phyloP scores from a whole-genome alignment of 2,797 vertebrate species.

The Neopelma chrysocephalum region DNA sequence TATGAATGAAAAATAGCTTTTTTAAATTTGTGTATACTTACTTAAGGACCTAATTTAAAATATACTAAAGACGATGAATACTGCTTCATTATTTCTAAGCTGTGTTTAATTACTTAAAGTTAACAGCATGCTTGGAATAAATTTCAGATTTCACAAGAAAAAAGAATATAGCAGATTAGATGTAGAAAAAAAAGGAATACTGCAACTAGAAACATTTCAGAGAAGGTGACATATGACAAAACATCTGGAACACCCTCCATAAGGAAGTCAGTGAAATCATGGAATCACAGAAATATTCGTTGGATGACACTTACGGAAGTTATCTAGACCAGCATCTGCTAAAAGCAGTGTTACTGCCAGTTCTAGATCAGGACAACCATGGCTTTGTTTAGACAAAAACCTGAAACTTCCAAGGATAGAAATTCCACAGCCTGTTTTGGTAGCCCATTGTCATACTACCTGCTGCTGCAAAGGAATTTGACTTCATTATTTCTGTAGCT shows the following conservation, averaged over 20 bases:
- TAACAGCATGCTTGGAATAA: neutral
- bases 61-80: fast-evolving
- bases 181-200: neutral
- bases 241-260: neutral
- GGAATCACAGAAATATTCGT: neutral
- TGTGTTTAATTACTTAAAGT: neutral
- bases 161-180: neutral
- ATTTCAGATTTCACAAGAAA: neutral
- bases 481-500: neutral
- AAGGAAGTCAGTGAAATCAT: neutral
- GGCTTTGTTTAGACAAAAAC: neutral
- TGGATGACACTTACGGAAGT: neutral
- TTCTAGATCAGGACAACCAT: neutral
- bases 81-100: neutral
- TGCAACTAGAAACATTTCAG: neutral
- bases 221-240: neutral
- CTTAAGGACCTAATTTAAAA: neutral
- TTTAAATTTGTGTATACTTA: neutral
- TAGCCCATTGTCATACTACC: neutral
- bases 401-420: neutral
- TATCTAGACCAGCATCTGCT: neutral
- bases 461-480: neutral
- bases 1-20: neutral
- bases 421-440: neutral
- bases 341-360: neutral